Base-by-base conservation (phyloP, 2,797 vertebrate genomes). In the Capromys pilorides region DNA sequence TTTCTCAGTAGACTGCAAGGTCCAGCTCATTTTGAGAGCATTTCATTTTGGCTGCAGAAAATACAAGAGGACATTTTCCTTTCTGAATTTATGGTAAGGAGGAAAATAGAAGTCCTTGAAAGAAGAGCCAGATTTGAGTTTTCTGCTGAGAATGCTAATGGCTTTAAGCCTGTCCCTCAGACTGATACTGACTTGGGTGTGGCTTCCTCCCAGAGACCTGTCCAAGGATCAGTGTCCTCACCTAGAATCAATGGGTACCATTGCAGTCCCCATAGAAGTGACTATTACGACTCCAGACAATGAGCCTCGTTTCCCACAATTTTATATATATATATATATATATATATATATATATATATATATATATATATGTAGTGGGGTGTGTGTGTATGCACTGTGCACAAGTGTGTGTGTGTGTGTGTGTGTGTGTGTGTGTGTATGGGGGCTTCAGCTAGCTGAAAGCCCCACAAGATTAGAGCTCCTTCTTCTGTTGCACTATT, bases 91-190 rank as follows among this genome's bases (percentile, higher is more conserved):
- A 97, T 96, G 84, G 81, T 51, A 95, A 90, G 85, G 94, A 96
- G 73, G 73, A 93, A 97, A 97, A 91, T 88, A 96, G 67, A 96
- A 97, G 95, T 95, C 95, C 91, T 96, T 95, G 96, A 96, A 81
- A 96, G 95, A 95, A 92, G 94, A 96, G 73, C 86, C 93, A 97
- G 93, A 96, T 90, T 49, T 84, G 88, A 86, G 86, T 94, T 95
- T 96, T 95, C 93, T 95, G 84, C 83, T 96, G 33, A 0, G 22
- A 96, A 96, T 96, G 87, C 73, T 96, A 94, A 97, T 92, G 86
- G 91, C 51, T 62, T 87, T 69, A 86, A 94, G 89, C 31, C 87
- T 85, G 78, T 36, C 45, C 93, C 86, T 66, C 28, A 75, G 71
- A 75, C 39, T 66, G 41, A 96, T 91, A 86, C 84, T 96, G 90